These are phyloP conservation scores for Enteromius fasciolatus DNA, from an alignment of 2,797 vertebrate species.

Conservation along the genomic window DNA sequence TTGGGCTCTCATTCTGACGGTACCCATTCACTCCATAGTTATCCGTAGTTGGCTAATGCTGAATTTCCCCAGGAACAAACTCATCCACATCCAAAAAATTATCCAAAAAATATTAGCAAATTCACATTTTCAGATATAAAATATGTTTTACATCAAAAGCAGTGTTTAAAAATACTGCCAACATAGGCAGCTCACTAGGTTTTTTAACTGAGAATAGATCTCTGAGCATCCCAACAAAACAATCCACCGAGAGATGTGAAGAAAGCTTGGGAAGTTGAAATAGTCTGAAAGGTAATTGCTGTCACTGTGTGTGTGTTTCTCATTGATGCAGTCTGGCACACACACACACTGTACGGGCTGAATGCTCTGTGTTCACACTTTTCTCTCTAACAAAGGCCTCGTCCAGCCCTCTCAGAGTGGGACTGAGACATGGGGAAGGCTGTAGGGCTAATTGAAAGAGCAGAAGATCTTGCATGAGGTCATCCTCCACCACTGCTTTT, in stretches of 20 bases:
- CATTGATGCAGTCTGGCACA: conserved; percentile 24
- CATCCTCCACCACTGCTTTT: conserved; percentile 52
- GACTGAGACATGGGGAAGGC: conserved; percentile 10
- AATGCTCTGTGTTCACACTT: conserved; percentile 14
- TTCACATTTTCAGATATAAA: background rate
- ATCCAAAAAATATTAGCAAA: background rate
- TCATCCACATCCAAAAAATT: background rate
- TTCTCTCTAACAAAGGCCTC: conserved; percentile 32
- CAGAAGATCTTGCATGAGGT: conserved; percentile 48
- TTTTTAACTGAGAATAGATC: too few species aligned
- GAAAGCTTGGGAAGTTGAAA: conserved; percentile 26
- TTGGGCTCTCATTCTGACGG: background rate
- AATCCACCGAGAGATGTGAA: conserved; percentile 25
- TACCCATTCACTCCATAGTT: background rate
- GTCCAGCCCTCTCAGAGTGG: conserved; percentile 12
- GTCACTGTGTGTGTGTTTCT: conserved; percentile 30
- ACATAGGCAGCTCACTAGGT: background rate
- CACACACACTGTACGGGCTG: background rate
- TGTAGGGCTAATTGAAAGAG: conserved; percentile 54
- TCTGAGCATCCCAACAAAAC: conserved; percentile 4
- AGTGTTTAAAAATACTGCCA: background rate
- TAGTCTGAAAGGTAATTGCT: conserved; percentile 43
- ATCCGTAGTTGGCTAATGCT: background rate
- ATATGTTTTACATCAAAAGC: background rate
- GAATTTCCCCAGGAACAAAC: background rate